Evolutionary conservation across 2,888 invertebrate species (phyloP).

Genomic region (Tanaodytes sp.): DNA sequence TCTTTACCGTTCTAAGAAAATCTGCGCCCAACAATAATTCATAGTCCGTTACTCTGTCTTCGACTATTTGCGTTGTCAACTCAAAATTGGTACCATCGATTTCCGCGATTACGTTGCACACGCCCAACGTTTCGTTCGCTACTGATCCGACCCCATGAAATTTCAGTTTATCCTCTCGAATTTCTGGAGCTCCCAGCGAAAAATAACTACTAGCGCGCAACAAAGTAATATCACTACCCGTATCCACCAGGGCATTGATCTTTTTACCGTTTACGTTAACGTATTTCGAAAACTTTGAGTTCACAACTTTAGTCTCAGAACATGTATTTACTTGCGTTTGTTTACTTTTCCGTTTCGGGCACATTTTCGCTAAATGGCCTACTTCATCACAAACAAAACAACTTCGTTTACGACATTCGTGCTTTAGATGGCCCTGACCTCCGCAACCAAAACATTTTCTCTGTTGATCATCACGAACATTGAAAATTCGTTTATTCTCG

Average conservation of each 20-base stretch:
- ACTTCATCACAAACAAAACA: too few relatives aligned
- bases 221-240: background rate
- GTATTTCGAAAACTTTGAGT: background rate
- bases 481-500: too few relatives aligned
- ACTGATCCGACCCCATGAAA: conserved; percentile 16
- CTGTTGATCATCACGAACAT: too few relatives aligned
- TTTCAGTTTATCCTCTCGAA: background rate
- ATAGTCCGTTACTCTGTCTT: background rate
- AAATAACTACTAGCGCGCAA: background rate
- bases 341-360: background rate
- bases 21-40: conserved; percentile 17
- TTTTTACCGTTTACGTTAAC: background rate
- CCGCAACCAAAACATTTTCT: background rate
- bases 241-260: background rate
- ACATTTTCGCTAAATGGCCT: background rate
- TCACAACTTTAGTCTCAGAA: background rate
- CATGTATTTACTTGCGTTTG: background rate
- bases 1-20: conserved; percentile 1
- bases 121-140: conserved; percentile 15
- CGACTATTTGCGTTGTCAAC: background rate
- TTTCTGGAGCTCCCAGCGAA: background rate
- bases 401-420: too few relatives aligned
- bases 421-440: too few relatives aligned
- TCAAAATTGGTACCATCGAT: background rate
- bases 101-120: background rate